phyloP scores from a whole-genome alignment of 2,888 invertebrate genomes.

The Erpobdella octoculata region DNA sequence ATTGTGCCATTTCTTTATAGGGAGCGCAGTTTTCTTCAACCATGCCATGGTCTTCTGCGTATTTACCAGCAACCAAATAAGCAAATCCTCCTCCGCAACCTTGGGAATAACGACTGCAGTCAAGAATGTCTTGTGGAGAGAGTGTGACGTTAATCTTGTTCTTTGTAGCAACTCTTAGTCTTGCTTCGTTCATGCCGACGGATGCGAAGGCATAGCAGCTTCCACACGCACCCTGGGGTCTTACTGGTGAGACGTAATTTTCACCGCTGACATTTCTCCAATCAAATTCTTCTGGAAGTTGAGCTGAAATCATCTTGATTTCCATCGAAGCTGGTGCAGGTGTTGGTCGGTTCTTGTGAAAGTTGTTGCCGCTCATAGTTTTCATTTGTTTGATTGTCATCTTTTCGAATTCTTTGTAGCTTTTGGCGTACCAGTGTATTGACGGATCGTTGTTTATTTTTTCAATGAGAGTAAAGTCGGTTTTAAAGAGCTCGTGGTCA shows the following conservation, averaged over 20 bases:
- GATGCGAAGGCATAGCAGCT: conserved; percentile 56
- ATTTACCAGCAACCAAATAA: conserved; percentile 49
- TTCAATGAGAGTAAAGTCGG: conserved; percentile 3
- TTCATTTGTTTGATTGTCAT: conserved; percentile 14
- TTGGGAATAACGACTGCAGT: conserved; percentile 55
- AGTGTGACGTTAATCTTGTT: conserved; percentile 50
- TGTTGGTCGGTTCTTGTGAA: too few relatives aligned
- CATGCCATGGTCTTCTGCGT: conserved; percentile 53
- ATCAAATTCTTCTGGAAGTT: conserved; percentile 45
- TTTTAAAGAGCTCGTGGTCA: background rate
- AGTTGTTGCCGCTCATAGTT: too few relatives aligned
- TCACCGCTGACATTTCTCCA: conserved; percentile 48
- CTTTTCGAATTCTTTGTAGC: conserved; percentile 13
- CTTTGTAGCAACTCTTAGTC: conserved; percentile 52
- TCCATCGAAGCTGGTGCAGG: too few relatives aligned
- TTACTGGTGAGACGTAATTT: conserved; percentile 48
- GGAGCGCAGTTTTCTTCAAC: conserved; percentile 54
- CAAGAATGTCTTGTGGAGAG: conserved; percentile 55
- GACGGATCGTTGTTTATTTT: background rate
- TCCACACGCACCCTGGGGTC: conserved; percentile 51
- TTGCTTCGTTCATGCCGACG: conserved; percentile 54
- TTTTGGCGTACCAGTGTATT: background rate
- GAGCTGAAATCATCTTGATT: conserved; percentile 34
- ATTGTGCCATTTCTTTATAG: conserved; percentile 49
- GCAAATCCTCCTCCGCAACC: conserved; percentile 50